These are phyloP conservation scores for Athalia cordata DNA, from an alignment of 2,888 invertebrate genomes.

Conservation along the genomic window DNA sequence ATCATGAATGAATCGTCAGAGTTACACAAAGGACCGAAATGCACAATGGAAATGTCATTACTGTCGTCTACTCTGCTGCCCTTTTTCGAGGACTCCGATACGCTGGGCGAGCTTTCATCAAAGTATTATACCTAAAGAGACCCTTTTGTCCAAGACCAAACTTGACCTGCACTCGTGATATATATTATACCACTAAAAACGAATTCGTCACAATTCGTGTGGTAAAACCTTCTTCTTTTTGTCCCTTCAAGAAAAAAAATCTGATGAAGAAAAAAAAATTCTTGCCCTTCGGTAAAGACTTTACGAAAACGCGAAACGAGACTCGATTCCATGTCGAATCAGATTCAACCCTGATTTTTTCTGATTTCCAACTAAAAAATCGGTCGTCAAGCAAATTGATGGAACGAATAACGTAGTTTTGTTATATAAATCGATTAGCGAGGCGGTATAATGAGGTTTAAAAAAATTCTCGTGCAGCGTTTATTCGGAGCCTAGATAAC, in stretches of 20 bases:
- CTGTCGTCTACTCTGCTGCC: constrained; percentile 15
- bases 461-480: too few relatives aligned
- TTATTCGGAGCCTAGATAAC: not conserved
- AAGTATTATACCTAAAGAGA: constrained; percentile 31
- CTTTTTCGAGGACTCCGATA: not conserved
- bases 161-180: not conserved
- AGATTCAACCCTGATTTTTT: too few relatives aligned
- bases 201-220: not conserved
- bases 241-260: not conserved
- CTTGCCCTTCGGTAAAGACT: not conserved
- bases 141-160: constrained; percentile 16
- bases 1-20: not conserved
- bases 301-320: not conserved
- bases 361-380: too few relatives aligned
- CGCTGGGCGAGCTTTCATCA: constrained; percentile 23
- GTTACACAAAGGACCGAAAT: constrained; percentile 11
- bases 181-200: not conserved
- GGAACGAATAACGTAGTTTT: too few relatives aligned
- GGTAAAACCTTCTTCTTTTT: not conserved
- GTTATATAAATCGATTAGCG: too few relatives aligned
- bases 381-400: too few relatives aligned
- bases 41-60: constrained; percentile 43
- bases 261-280: not conserved
- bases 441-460: too few relatives aligned
- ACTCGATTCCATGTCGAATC: too few relatives aligned